Evolutionary conservation across 2,113 vertebrate genomes (phyloP), one percentile per base, ranked within the genome.

Genomic region (Platycercus adscitus): DNA sequence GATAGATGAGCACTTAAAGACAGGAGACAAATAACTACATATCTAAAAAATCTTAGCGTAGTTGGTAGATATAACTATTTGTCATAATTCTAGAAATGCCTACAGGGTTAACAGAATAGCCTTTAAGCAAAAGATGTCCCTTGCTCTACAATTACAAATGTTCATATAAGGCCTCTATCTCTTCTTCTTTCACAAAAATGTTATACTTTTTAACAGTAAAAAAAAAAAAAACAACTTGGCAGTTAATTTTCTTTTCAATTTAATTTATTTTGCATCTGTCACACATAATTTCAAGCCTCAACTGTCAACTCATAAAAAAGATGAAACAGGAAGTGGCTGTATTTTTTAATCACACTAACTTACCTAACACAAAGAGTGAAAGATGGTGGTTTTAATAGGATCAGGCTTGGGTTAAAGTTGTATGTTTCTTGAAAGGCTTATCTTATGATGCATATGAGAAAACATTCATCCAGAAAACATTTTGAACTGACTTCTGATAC

Each of bases 41-140:
- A 84, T 75, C 69, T 41, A 77, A 91, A 91, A 91, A 96, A 92
- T 86, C 71, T 86, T 93, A 76, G 55, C 56, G 43, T 72, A 26
- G 21, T 79, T 80, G 44, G 46, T 90, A 88, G 66, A 88, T 93
- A 76, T 26, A 71, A 50, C 66, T 82, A 85, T 73, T 91, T 84
- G 70, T 80, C 70, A 81, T 88, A 80, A 88, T 77, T 94, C 64
- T 61, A 85, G 73, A 85, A 91, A 83, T 63, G 64, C 50, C 69
- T 85, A 44, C 23, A 86, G 37, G 28, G 50, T 89, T 92, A 87
- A 88, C 47, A 72, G 50, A 91, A 61, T 55, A 94, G 37, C 69
- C 86, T 95, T 86, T 37, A 4, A 91, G 73, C 50, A 78, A 87
- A 78, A 87, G 50, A 66, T 75, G 50, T 88, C 81, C 76, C 39